Conservation (phyloP, 2,797 vertebrate genomes). For the Hafferia zeledoni region DNA sequence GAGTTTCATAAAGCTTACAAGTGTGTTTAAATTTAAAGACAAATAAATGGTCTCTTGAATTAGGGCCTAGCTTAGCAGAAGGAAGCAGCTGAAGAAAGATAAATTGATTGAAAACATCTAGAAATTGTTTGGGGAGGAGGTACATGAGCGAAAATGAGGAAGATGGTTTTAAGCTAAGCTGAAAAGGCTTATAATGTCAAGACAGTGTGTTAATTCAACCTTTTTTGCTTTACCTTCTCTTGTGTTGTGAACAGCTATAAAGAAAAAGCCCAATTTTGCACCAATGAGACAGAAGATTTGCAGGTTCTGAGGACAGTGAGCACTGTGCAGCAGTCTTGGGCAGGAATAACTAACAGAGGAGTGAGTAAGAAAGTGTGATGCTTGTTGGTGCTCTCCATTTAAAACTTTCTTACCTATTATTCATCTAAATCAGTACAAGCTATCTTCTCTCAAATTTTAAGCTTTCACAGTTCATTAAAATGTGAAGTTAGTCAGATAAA, state of each 20-base stretch:
- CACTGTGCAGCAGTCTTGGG: background rate
- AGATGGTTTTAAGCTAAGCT: background rate
- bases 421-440: background rate
- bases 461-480: constrained; percentile 40
- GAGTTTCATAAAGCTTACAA: background rate
- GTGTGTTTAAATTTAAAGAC: background rate
- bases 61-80: background rate
- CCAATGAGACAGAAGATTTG: background rate
- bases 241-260: background rate
- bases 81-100: background rate
- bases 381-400: background rate
- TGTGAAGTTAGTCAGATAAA: constrained; percentile 20
- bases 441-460: constrained; percentile 18
- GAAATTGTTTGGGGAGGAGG: background rate
- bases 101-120: background rate
- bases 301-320: background rate
- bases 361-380: background rate
- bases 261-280: background rate
- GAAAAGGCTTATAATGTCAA: background rate
- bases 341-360: background rate
- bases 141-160: background rate
- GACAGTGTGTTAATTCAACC: background rate
- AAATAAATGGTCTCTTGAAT: background rate
- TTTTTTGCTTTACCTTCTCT: background rate
- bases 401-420: constrained; percentile 11